phyloP scores from a whole-genome alignment of 2,888 invertebrate genomes.

The Megalurothrips usitatus region DNA sequence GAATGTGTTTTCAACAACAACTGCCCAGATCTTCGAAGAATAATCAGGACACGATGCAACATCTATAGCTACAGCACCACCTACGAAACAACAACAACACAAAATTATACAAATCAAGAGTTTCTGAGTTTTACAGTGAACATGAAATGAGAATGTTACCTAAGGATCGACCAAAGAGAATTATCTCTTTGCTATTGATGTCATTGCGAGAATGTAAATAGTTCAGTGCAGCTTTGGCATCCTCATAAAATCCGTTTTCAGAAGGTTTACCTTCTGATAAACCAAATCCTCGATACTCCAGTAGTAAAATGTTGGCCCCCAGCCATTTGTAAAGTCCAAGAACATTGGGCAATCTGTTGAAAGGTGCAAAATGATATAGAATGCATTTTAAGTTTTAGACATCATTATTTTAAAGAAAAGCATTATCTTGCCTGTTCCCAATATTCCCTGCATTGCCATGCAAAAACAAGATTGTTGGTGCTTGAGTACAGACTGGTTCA shows the following conservation, averaged over 20 bases:
- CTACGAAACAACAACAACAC: constrained; percentile 46
- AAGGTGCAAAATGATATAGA: background rate
- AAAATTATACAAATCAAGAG: background rate
- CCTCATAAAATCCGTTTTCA: constrained; percentile 80
- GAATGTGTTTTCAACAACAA: constrained; percentile 92
- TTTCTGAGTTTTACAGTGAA: constrained; percentile 29
- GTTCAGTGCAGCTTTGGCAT: constrained; percentile 82
- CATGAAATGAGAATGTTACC: constrained; percentile 49
- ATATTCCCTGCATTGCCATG: constrained; percentile 98
- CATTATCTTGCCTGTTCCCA: constrained; percentile 55
- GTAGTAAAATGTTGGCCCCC: constrained; percentile 79
- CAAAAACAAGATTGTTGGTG: constrained; percentile 82
- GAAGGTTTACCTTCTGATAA: constrained; percentile 82
- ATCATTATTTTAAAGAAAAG: background rate
- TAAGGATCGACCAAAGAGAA: constrained; percentile 85
- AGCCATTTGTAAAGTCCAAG: constrained; percentile 76
- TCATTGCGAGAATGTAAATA: constrained; percentile 76
- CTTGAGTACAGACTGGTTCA: constrained; percentile 59
- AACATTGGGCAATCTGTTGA: constrained; percentile 74
- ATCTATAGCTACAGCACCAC: constrained; percentile 90
- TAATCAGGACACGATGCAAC: constrained; percentile 72
- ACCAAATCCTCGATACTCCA: constrained; percentile 96
- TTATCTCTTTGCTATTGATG: constrained; percentile 76
- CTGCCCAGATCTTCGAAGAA: constrained; percentile 73
- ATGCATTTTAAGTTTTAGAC: background rate